These are phyloP conservation scores for Ptilorrhoa leucosticta DNA, from an alignment of 2,113 vertebrate genomes.

Conservation along the genomic window DNA sequence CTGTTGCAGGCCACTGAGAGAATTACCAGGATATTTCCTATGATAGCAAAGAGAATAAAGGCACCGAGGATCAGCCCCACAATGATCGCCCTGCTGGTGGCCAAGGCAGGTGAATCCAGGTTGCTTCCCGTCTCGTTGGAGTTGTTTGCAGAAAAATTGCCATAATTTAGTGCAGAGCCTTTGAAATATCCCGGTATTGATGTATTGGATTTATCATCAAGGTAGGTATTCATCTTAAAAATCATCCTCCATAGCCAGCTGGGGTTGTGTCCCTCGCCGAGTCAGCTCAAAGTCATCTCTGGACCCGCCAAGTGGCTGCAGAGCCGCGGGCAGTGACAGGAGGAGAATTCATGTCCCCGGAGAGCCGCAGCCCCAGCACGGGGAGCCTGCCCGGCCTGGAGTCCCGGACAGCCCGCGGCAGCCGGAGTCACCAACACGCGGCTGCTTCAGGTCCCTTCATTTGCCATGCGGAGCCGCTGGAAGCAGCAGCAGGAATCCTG, in stretches of 20 bases:
- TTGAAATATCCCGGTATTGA: slow-evolving; percentile 63
- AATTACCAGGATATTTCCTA: slow-evolving; percentile 94
- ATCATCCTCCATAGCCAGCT: slow-evolving; percentile 73
- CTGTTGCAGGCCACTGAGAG: slow-evolving; percentile 94
- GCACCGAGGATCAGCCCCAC: slow-evolving; percentile 90
- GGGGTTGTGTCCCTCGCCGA: slow-evolving; percentile 25
- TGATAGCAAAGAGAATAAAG: slow-evolving; percentile 93
- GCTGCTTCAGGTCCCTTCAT: slow-evolving; percentile 45
- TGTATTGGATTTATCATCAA: slow-evolving; percentile 56
- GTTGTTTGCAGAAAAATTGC: slow-evolving; percentile 64
- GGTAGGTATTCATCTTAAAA: slow-evolving; percentile 71
- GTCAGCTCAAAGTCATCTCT: slow-evolving; percentile 58
- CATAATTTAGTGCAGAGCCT: slow-evolving; percentile 56
- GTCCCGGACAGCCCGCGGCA: slow-evolving; percentile 4
- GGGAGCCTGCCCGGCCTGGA: slow-evolving; percentile 3
- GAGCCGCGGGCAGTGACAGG: neutral
- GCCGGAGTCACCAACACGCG: neutral
- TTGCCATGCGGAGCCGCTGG: slow-evolving; percentile 12
- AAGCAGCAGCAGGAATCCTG: neutral
- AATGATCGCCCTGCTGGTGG: slow-evolving; percentile 81
- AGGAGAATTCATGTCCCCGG: slow-evolving; percentile 23
- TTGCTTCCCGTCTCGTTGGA: slow-evolving; percentile 74
- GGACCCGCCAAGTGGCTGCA: slow-evolving; percentile 15
- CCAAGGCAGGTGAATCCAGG: slow-evolving; percentile 72
- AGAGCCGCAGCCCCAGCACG: slow-evolving; percentile 1